Base-by-base conservation (phyloP, 2,113 vertebrate species). In the Nesogale talazaci region DNA sequence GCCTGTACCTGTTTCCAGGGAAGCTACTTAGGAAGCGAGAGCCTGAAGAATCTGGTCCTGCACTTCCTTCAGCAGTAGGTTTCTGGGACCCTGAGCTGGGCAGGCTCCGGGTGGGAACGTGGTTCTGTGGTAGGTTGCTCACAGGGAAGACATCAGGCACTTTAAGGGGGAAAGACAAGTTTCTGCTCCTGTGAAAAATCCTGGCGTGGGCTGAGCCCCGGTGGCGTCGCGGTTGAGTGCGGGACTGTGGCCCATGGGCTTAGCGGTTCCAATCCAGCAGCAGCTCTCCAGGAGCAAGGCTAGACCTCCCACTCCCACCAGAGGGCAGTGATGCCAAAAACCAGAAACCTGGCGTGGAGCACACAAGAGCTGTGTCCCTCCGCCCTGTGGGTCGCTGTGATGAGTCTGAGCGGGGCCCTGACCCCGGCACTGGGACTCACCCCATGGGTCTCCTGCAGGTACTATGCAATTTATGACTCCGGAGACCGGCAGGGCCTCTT, bases 11-110 rank as follows among this genome's bases (percentile, higher is more conserved):
- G 42, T 12, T 93, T 31, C 88, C 94, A 99, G 99, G 99, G 98
- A 72, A 99, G 99, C 96, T 98, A 98, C 94, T 99, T 99, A 65
- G 97, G 97, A 83, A 98, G 98, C 0, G 98, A 99, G 81, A 98
- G 98, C 91, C 98, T 99, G 92, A 99, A 99, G 95, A 97, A 40
- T 17, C 95, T 98, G 89, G 98, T 99, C 87, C 96, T 98, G 59
- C 97, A 97, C 25, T 99, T 99, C 95, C 92, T 99, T 77, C 98
- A 99, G 88, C 99, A 99, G 99, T 99, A 83, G 98, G 99, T 98
- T 15, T 56, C 61, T 27, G 5, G 75, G 29, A 4, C 23, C 25
- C 46, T 20, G 2, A 36, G 76, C 23, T 2, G 1, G 20, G 56
- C 2, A 23, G 6, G 42, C 38, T 14, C 63, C 20, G 15, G 20